Evolutionary conservation across 2,888 invertebrate genomes (phyloP).

Genomic region (Thereva unica): DNA sequence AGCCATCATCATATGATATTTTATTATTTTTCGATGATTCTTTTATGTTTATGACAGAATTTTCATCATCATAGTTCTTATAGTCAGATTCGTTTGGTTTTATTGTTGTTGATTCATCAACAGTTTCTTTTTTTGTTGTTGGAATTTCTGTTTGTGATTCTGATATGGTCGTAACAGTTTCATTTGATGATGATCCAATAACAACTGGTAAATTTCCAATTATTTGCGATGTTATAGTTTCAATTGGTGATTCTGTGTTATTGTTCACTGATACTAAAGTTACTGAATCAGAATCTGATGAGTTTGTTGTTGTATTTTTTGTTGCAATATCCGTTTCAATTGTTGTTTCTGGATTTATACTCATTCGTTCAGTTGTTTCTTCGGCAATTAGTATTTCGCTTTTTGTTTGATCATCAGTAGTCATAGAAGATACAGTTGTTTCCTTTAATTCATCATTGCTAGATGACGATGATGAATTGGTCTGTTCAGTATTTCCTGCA

Average conservation of each 20-base stretch:
- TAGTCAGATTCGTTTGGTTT: background rate
- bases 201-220: background rate
- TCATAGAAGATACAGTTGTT: conserved; percentile 3
- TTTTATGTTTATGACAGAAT: background rate
- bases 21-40: conserved; percentile 16
- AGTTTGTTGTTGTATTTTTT: background rate
- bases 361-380: conserved; percentile 36
- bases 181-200: background rate
- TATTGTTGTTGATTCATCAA: background rate
- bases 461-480: background rate
- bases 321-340: background rate
- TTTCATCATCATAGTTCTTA: background rate
- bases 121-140: background rate
- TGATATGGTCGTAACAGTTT: background rate
- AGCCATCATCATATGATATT: conserved; percentile 27
- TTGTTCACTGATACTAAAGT: too few relatives aligned
- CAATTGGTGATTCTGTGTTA: too few relatives aligned
- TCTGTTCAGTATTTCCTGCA: too few relatives aligned
- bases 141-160: background rate
- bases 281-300: background rate
- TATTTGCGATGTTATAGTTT: background rate
- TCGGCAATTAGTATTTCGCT: conserved; percentile 28
- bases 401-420: conserved; percentile 5
- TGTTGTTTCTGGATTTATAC: conserved; percentile 29
- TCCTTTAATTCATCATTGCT: conserved; percentile 9